phyloP scores from a whole-genome alignment of 2,113 vertebrate species.

The Himantopus leucocephalus region DNA sequence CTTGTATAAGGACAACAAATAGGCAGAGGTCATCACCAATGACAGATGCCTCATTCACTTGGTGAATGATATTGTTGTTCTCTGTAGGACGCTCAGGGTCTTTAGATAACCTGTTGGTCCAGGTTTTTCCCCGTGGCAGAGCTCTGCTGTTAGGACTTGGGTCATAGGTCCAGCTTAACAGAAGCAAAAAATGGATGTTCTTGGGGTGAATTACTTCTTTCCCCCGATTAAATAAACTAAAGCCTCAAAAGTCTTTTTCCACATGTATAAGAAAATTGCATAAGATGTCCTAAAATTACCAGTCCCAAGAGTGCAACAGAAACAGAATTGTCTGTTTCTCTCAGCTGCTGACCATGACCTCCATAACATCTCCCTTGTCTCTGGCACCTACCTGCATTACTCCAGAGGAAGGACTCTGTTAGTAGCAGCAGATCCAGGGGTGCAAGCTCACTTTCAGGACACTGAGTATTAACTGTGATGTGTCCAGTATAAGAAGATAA shows the following conservation, averaged over 20 bases:
- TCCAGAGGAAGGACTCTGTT: not conserved
- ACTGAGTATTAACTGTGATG: not conserved
- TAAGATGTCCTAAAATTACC: not conserved
- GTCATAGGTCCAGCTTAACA: not conserved
- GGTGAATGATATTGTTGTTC: not conserved
- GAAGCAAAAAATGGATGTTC: not conserved
- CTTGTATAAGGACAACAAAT: not conserved
- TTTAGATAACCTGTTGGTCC: rapidly evolving
- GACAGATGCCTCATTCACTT: not conserved
- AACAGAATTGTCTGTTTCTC: not conserved
- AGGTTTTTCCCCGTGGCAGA: not conserved
- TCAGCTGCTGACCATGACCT: not conserved
- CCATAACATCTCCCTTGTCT: too few species aligned
- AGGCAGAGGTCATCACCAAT: not conserved
- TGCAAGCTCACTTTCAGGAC: not conserved
- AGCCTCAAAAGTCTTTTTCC: not conserved
- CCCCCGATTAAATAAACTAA: not conserved
- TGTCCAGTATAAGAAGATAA: not conserved
- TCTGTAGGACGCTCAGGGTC: not conserved
- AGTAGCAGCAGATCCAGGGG: not conserved
- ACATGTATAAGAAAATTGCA: rapidly evolving
- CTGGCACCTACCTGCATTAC: not conserved
- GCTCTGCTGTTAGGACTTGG: not conserved
- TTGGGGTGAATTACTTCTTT: not conserved
- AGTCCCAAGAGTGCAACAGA: not conserved